Evolutionary conservation across 1,140 invertebrate species (phyloP).

Genomic region (Achatina immaculata): DNA sequence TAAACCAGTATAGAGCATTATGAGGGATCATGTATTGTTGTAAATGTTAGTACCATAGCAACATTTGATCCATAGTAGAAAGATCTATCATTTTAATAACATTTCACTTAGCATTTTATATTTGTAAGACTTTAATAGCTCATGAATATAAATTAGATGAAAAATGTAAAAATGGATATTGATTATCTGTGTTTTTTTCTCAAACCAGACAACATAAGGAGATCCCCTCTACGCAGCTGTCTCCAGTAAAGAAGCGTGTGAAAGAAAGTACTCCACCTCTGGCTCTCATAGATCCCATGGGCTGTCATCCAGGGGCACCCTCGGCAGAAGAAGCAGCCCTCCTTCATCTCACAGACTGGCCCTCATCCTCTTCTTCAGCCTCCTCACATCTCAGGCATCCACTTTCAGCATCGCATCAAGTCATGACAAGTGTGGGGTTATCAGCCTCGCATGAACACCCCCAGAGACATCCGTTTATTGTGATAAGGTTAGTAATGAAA

Average conservation of each 20-base stretch:
- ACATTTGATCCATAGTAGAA: too few relatives aligned
- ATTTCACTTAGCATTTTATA: too few relatives aligned
- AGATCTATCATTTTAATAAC: too few relatives aligned
- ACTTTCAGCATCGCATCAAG: conserved; percentile 22
- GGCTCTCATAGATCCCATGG: conserved; percentile 11
- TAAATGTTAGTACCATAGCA: too few relatives aligned
- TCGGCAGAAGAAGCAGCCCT: conserved; percentile 25
- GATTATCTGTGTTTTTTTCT: neutral
- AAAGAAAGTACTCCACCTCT: conserved; percentile 90
- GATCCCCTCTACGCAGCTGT: conserved; percentile 83
- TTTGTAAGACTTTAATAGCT: too few relatives aligned
- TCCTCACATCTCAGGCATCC: conserved; percentile 38
- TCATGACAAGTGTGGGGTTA: conserved; percentile 36
- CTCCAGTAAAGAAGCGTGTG: conserved; percentile 97
- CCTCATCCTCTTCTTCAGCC: conserved; percentile 38
- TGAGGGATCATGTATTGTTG: too few relatives aligned
- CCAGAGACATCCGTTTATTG: conserved; percentile 31
- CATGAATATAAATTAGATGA: too few relatives aligned
- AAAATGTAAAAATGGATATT: neutral
- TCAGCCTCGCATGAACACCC: conserved; percentile 15
- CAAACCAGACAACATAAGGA: conserved; percentile 78
- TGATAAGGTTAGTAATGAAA: conserved; percentile 12
- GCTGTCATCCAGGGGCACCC: conserved; percentile 14
- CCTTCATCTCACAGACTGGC: conserved; percentile 55
- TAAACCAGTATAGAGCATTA: too few relatives aligned